Evolutionary conservation across 2,113 vertebrate genomes (phyloP).

Genomic region (Solea solea): DNA sequence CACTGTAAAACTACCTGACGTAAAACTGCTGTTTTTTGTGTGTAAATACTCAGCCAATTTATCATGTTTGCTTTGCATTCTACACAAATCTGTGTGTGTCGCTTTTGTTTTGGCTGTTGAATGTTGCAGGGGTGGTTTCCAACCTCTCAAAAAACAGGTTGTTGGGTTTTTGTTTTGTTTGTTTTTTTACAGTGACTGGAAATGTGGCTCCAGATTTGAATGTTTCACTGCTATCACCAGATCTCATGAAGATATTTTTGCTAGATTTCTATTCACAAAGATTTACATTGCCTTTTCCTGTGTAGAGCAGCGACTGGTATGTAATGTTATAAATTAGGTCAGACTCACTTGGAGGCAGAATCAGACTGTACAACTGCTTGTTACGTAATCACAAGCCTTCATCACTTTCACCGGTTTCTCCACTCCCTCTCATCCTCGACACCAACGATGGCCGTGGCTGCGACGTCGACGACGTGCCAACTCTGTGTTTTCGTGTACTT

Average conservation of each 20-base stretch:
- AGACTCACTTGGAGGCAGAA: constrained; percentile 27
- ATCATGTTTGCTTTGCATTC: constrained; percentile 46
- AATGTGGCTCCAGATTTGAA: constrained; percentile 33
- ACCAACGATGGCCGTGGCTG: constrained; percentile 21
- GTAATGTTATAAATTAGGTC: constrained; percentile 11
- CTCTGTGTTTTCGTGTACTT: constrained; percentile 56
- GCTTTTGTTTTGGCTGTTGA: constrained; percentile 25
- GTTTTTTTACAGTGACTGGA: constrained; percentile 34
- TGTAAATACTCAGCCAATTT: constrained; percentile 42
- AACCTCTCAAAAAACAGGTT: constrained; percentile 5
- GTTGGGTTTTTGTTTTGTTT: not conserved
- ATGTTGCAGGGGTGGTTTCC: constrained; percentile 36
- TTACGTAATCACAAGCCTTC: constrained; percentile 35
- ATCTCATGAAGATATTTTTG: constrained; percentile 63
- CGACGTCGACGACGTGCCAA: constrained; percentile 42
- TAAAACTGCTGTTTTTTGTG: constrained; percentile 42
- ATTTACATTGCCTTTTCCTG: constrained; percentile 33
- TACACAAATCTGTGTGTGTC: constrained; percentile 6
- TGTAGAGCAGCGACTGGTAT: constrained; percentile 15
- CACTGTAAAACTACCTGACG: constrained; percentile 68
- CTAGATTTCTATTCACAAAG: constrained; percentile 55
- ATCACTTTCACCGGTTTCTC: constrained; percentile 20
- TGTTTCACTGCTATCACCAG: constrained; percentile 34
- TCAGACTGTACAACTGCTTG: constrained; percentile 24
- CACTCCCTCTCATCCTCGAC: constrained; percentile 14